phyloP scores from a whole-genome alignment of 1,140 invertebrate genomes.

The Dendroctonus valens region DNA sequence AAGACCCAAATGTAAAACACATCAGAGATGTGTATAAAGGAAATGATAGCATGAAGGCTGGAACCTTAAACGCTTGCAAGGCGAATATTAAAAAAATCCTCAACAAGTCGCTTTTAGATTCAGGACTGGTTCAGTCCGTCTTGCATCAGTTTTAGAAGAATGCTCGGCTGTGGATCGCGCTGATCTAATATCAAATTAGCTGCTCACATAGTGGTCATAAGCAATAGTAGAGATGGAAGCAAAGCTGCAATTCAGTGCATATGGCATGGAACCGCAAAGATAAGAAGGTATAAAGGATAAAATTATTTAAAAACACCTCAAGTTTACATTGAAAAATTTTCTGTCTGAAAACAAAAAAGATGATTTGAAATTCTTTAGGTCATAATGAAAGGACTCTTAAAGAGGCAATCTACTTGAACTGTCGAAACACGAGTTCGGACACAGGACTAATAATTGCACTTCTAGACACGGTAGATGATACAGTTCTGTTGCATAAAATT shows the following conservation, averaged over 20 bases:
- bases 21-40: constrained; percentile 64
- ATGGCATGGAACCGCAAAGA: constrained; percentile 81
- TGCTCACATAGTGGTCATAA: constrained; percentile 71
- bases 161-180: constrained; percentile 63
- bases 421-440: constrained; percentile 81
- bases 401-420: constrained; percentile 77
- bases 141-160: constrained; percentile 76
- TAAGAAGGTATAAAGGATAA: constrained; percentile 56
- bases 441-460: constrained; percentile 79
- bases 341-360: too few relatives aligned
- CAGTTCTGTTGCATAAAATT: constrained; percentile 82
- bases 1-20: constrained; percentile 59
- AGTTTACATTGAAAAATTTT: neutral
- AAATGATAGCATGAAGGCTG: constrained; percentile 64
- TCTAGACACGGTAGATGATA: constrained; percentile 91
- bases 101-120: constrained; percentile 70
- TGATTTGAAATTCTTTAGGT: constrained; percentile 49
- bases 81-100: constrained; percentile 66
- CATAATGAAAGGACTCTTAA: constrained; percentile 82
- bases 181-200: constrained; percentile 74
- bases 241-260: constrained; percentile 78
- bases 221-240: constrained; percentile 80
- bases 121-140: constrained; percentile 71
- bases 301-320: too few relatives aligned
- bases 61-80: constrained; percentile 68